Base-by-base conservation (phyloP, 2,113 vertebrate species). In the Dasyornis broadbenti region DNA sequence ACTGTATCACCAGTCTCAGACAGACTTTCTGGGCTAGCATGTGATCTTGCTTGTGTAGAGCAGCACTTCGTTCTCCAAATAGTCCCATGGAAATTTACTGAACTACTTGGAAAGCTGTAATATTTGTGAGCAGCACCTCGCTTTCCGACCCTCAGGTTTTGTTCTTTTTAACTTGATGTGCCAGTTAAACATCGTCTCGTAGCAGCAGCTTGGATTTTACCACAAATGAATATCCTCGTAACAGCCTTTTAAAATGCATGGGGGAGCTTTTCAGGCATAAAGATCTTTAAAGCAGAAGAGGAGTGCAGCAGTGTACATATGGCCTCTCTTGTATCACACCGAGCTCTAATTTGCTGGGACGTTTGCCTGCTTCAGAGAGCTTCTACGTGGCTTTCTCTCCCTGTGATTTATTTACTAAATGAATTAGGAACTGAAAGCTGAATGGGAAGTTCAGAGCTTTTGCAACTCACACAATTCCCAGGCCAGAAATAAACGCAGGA, bases 141-240 rank as follows among this genome's bases (percentile, higher is more conserved):
- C 27, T 88, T 91, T 61, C 60, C 75, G 72, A 76, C 90, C 86
- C 79, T 71, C 71, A 78, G 68, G 86, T 95, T 94, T 81, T 39
- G 26, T 94, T 88, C 72, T 69, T 95, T 92, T 91, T 68, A 86
- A 47, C 85, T 61, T 40, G 47, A 90, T 97, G 52, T 68, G 40
- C 76, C 20, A 39, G 72, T 88, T 88, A 84, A 94, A 90, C 83
- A 57, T 59, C 50, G 10, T 78, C 56, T 23, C 40, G 40, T 52
- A 71, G 87, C 20, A 6, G 90, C 85, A 94, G 71, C 60, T 92
- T 91, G 87, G 84, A 31, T 95, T 96, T 96, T 95, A 89, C 77
- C 81, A 91, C 71, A 93, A 92, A 70, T 56, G 47, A 93, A 80
- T 90, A 40, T 76, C 69, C 68, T 92, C 64, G 26, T 90, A 93